A percentile compares a stretch with the other conserved stretches of the same genome.
Evolutionary conservation across 2,113 vertebrate species (phyloP).

Genomic region (Garra rufa): DNA sequence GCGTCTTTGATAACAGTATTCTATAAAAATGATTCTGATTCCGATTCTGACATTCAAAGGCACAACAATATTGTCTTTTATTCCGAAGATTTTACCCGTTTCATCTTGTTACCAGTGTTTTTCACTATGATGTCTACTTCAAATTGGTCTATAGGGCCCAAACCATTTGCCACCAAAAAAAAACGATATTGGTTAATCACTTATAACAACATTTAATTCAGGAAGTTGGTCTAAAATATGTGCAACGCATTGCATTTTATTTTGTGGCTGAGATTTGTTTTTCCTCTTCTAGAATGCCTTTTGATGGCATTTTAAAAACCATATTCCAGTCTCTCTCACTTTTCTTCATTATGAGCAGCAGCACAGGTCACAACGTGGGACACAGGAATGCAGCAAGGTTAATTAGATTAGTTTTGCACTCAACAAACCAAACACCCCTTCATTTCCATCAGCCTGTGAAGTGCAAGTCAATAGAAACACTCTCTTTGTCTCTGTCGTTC

Average conservation of each 20-base stretch:
- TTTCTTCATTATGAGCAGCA: not conserved
- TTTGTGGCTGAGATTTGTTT: not conserved
- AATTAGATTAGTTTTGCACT: conserved; percentile 46
- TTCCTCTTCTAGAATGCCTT: not conserved
- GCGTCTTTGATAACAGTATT: too few relatives aligned
- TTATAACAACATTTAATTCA: too few relatives aligned
- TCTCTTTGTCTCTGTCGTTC: not conserved
- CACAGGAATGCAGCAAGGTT: conserved; percentile 35
- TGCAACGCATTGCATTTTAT: not conserved
- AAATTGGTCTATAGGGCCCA: too few relatives aligned
- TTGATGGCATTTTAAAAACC: not conserved
- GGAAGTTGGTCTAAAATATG: too few relatives aligned
- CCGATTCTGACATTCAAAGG: too few relatives aligned
- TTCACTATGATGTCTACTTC: too few relatives aligned
- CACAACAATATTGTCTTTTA: too few relatives aligned
- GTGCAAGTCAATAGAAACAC: not conserved
- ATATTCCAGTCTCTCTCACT: not conserved
- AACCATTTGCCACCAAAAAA: too few relatives aligned
- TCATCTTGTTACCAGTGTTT: too few relatives aligned
- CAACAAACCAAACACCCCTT: conserved; percentile 24
- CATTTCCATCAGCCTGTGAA: conserved; percentile 10
- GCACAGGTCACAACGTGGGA: conserved; percentile 17
- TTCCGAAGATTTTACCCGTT: too few relatives aligned
- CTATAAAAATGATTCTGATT: too few relatives aligned
- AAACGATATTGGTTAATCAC: too few relatives aligned